A percentile compares a stretch with the other conserved stretches of the same genome.
Conservation (phyloP, 64 coral and sea anemone species). For the Actinia equina region DNA sequence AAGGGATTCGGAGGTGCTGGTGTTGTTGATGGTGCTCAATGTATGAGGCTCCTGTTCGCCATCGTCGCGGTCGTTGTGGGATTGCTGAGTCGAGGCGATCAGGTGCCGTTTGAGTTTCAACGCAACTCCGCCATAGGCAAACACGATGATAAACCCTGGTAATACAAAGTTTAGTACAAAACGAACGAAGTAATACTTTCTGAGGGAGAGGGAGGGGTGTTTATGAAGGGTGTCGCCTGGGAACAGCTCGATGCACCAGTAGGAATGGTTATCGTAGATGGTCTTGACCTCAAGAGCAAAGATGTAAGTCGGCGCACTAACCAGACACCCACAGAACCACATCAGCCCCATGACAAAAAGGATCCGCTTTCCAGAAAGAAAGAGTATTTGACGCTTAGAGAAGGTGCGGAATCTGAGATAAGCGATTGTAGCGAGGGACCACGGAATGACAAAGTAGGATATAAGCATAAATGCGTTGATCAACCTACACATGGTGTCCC, state of each 20-base stretch:
- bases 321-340: neutral
- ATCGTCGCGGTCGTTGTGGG: neutral
- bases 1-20: neutral
- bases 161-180: slow-evolving; percentile 36
- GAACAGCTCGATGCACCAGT: slow-evolving; percentile 34
- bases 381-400: neutral
- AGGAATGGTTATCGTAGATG: neutral
- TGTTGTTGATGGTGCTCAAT: neutral
- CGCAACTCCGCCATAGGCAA: slow-evolving; percentile 50
- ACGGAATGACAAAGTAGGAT: slow-evolving; percentile 20
- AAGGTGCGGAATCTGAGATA: neutral
- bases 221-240: neutral
- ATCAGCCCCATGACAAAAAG: neutral
- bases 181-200: slow-evolving; percentile 41
- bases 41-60: neutral
- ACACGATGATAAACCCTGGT: slow-evolving; percentile 48
- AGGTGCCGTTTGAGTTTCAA: slow-evolving; percentile 60
- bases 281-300: slow-evolving; percentile 1
- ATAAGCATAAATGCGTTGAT: neutral
- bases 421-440: slow-evolving; percentile 15
- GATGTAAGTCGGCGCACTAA: slow-evolving; percentile 15
- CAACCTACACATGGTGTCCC: neutral
- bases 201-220: neutral
- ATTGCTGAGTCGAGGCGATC: neutral
- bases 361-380: neutral